Evolutionary conservation across 2,797 vertebrate species (phyloP).

Genomic region (Oophaga sylvatica): DNA sequence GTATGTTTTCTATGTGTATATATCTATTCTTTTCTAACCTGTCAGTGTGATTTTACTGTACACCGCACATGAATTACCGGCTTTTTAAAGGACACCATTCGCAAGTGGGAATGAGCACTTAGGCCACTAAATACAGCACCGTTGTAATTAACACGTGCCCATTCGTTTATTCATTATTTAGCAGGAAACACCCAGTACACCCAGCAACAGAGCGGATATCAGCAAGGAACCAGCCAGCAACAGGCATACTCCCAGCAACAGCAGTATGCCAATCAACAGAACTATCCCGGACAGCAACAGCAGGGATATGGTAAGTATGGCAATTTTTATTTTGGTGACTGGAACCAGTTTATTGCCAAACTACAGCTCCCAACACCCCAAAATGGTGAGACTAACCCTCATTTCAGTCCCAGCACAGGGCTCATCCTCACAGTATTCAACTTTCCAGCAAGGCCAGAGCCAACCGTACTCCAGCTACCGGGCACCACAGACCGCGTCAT

Average conservation of each 20-base stretch:
- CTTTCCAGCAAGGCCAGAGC: constrained; percentile 91
- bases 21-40: too few relatives aligned
- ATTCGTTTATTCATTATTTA: constrained; percentile 12
- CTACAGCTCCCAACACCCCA: not conserved
- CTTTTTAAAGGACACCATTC: too few relatives aligned
- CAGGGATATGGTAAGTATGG: constrained; percentile 86
- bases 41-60: too few relatives aligned
- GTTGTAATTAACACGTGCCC: too few relatives aligned
- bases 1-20: too few relatives aligned
- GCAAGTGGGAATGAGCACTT: too few relatives aligned
- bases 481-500: constrained; percentile 84
- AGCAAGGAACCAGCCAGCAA: constrained; percentile 88
- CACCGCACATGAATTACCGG: too few relatives aligned
- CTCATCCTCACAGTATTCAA: constrained; percentile 87
- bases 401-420: constrained; percentile 81
- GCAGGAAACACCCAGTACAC: constrained; percentile 91
- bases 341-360: not conserved
- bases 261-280: constrained; percentile 89
- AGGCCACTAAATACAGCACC: too few relatives aligned
- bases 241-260: constrained; percentile 89
- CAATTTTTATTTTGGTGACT: too few relatives aligned
- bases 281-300: constrained; percentile 87
- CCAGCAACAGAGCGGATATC: constrained; percentile 91
- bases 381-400: not conserved
- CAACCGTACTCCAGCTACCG: constrained; percentile 92